Base-by-base conservation (phyloP, 2,113 vertebrate genomes). In the Gymnogyps californianus region DNA sequence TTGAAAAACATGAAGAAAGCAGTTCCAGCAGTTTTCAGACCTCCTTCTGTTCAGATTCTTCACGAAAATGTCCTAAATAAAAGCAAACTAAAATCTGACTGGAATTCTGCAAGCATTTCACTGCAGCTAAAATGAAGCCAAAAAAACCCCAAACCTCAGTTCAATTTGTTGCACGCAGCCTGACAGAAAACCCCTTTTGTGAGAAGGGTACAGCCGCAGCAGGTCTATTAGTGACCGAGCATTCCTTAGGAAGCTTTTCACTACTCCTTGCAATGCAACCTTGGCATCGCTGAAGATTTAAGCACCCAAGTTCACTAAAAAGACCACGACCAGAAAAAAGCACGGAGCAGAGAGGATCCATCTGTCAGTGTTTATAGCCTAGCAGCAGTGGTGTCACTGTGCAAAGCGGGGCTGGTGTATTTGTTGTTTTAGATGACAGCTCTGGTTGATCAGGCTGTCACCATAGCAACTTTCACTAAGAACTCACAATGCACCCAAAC, bases 401-500 rank as follows among this genome's bases (percentile, higher is more conserved):
- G 44, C 71, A 62, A n/a, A 52, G 92, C 12, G 9, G 88, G 90
- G 95, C 89, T 89, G 91, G 58, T 74, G 91, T 87, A 82, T 95
- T 96, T 98, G 93, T 96, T 97, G 98, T 92, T 92, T 71, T 69
- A 91, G 92, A 19, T 71, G 96, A 96, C 91, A 88, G 98, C 95
- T 97, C 97, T 96, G 97, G 87, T 66, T 97, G 94, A 97, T 95
- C 29, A 17, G 93, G 66, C 93, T 66, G 96, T 98, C 98, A 96
- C 98, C 97, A 98, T 98, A 97, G 98, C 96, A 98, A 98, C 97
- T 84, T 85, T 34, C 57, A 77, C 90, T 47, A 83, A 83, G 96
- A 93, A 94, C 87, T 98, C 97, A 94, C 96, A 98, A 96, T 25
- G 91, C 96, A 78, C 97, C 95, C 96, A 97, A 89, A 97, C 87